Base-by-base conservation (phyloP, 2,797 vertebrate genomes). In the Acrossocheilus fasciatus region DNA sequence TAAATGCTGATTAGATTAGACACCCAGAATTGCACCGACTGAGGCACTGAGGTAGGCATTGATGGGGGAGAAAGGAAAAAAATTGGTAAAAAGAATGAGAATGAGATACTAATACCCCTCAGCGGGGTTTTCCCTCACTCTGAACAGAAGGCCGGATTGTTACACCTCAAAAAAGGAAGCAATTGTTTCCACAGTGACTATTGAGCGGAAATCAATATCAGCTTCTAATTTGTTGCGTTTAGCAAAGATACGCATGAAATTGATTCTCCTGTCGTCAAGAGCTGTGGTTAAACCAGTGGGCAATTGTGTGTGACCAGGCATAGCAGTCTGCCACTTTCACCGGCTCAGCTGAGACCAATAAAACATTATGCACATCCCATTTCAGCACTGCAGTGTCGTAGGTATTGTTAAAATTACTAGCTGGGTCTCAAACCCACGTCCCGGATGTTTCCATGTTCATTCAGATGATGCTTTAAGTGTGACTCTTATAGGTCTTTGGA, bases 191-290 rank as follows among this genome's bases (percentile, higher is more conserved):
- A 84, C 87, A n/a, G 77, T 86, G 34, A 81, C 89, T 88, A 92
- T 94, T 92, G 94, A 93, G 88, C 88, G 80, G 75, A 93, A 94
- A 94, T 95, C 93, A 90, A 94, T 93, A 91, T 62, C 79, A 34
- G 89, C 87, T 87, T 89, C 70, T 93, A 92, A 93, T 95, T 93
- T 20, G 64, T 83, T 80, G 87, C 88, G 86, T 81, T 74, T 18
- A 90, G 92, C 91, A 90, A 91, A 90, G 64, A 88, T 86, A 87
- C 77, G 50, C 76, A 80, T 84, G 86, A 39, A 91, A 93, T 94
- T 88, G 87, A 86, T 95, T 89, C 87, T 87, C 90, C 69, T 86
- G 74, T 89, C 81, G 20, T 84, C n/a, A 43, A 83, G 85, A 88
- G 23, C 83, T 81, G 84, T 74, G 83, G 34, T 89, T 87, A 78